These are phyloP conservation scores for Nemotelus pantherinus DNA, from an alignment of 2,888 invertebrate species.

Conservation along the genomic window DNA sequence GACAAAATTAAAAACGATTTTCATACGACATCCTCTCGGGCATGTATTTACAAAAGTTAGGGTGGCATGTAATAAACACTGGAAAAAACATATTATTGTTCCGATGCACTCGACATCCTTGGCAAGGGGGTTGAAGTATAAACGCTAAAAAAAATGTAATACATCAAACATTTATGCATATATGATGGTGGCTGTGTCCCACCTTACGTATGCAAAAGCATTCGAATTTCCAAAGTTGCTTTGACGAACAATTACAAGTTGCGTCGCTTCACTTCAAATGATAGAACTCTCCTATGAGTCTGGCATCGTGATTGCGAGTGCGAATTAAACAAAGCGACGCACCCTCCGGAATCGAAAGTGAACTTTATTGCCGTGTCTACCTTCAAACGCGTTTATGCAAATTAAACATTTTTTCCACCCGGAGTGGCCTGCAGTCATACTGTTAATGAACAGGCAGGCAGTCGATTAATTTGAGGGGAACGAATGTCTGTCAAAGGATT, in stretches of 20 bases:
- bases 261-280: slow-evolving; percentile 23
- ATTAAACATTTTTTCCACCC: background rate
- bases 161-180: no score
- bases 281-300: background rate
- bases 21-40: background rate
- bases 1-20: slow-evolving; percentile 42
- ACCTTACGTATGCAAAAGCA: no score
- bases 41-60: slow-evolving; percentile 14
- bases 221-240: slow-evolving; percentile 12
- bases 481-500: background rate
- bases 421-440: background rate
- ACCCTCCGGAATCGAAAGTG: background rate
- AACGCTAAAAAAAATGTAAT: no score
- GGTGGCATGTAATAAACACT: slow-evolving; percentile 14
- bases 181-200: no score
- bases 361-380: background rate
- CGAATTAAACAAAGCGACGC: background rate
- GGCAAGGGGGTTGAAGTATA: background rate
- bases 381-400: background rate
- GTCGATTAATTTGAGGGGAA: background rate
- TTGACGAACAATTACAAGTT: slow-evolving; percentile 40
- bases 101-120: background rate
- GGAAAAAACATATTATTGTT: background rate
- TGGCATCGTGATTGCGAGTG: background rate
- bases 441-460: background rate